Evolutionary conservation across 2,113 vertebrate species (phyloP), one percentile per base, ranked within the genome.

Genomic region (Heteronetta atricapilla): DNA sequence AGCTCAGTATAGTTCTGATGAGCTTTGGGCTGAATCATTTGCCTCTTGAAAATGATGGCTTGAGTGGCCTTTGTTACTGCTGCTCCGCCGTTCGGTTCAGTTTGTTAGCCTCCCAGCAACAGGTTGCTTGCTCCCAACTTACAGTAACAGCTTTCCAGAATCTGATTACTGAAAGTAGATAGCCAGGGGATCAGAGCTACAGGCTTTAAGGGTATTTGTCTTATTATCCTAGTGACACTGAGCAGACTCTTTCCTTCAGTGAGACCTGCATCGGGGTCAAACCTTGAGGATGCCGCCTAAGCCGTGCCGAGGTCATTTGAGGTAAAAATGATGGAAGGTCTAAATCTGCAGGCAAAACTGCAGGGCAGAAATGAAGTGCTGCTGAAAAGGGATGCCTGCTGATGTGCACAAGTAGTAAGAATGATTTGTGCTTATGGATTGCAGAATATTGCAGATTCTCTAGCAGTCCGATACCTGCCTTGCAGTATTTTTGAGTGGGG

Each of bases 121-220:
- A 6, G 20, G 2, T 29, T 78, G 34, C 90, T 94, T 83, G 29
- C 66, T 80, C 90, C 40, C 77, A 69, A 93, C 64, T 92, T 95
- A 48, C 40, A 76, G 75, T 53, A 78, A 91, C 84, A 90, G 95
- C 79, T 95, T 93, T 87, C 76, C 80, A 88, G 92, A 95, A 97
- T 96, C 96, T 96, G 94, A 96, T 96, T 97, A 97, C 87, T 50
- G 74, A 82, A 97, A 96, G 96, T 77, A 97, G 95, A 95, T 96
- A 87, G 23, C 84, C 36, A 1, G 40, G 55, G 95, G 94, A 97
- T 97, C 94, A 95, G 93, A 95, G 90, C 94, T 85, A 66, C 85
- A 95, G 95, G 96, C 87, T 96, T 97, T 95, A 90, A 90, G 80
- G 82, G 70, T 94, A 97, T 97, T 97, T 95, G 93, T 95, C 94